phyloP scores from a whole-genome alignment of 2,888 invertebrate species.

The Stenurella melanura region DNA sequence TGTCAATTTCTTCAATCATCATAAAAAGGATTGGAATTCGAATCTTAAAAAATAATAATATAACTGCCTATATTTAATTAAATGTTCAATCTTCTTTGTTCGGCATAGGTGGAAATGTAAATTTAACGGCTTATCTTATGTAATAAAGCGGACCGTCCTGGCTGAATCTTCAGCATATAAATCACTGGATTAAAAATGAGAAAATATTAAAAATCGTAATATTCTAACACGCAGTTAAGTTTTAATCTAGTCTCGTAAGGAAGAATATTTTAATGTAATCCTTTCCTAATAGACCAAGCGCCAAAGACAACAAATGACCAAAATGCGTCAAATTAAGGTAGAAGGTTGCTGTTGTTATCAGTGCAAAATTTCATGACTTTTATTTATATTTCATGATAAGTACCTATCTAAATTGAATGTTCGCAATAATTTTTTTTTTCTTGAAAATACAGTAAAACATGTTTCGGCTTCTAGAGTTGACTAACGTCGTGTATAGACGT shows the following conservation, averaged over 20 bases:
- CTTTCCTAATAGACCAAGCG: too few species aligned
- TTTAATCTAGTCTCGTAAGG: conserved; percentile 37
- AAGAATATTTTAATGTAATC: conserved; percentile 28
- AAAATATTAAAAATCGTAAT: conserved; percentile 25
- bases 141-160: conserved; percentile 46
- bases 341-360: too few species aligned
- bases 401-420: too few species aligned
- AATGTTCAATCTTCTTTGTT: conserved; percentile 35
- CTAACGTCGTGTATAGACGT: too few species aligned
- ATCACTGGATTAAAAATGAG: conserved; percentile 31
- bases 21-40: conserved; percentile 23
- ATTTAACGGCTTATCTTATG: conserved; percentile 47
- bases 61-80: conserved; percentile 27
- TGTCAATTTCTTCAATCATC: conserved; percentile 36
- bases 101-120: conserved; percentile 42
- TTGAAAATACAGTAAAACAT: too few species aligned
- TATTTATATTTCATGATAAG: too few species aligned
- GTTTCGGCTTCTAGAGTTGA: too few species aligned
- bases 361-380: too few species aligned
- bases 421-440: too few species aligned
- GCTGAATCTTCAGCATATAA: conserved; percentile 23
- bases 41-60: conserved; percentile 29
- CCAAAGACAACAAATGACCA: too few species aligned
- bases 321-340: too few species aligned
- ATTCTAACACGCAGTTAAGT: conserved; percentile 20